Conservation (phyloP, 2,888 invertebrate genomes). For the Mythimna ferrago region DNA sequence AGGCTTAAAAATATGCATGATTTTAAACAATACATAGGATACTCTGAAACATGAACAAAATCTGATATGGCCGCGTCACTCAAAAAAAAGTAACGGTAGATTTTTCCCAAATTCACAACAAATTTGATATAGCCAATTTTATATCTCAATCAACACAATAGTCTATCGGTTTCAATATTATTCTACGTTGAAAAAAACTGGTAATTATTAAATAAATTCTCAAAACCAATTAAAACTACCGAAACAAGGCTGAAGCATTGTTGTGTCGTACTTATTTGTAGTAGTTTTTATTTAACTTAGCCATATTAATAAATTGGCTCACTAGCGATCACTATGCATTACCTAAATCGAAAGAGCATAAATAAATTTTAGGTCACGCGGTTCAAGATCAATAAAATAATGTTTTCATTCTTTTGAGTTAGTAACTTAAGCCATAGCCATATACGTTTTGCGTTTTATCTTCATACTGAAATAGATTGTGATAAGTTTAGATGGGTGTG, state of each 20-base stretch:
- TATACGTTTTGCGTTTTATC: slow-evolving; percentile 38
- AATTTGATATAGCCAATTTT: background rate
- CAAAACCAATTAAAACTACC: no score
- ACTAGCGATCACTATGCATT: background rate
- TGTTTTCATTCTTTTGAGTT: slow-evolving; percentile 27
- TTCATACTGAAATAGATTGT: slow-evolving; percentile 39
- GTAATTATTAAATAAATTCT: background rate
- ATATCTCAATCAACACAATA: background rate
- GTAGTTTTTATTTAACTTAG: no score
- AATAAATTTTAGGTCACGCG: slow-evolving; percentile 10
- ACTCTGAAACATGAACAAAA: background rate
- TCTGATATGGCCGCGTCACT: background rate
- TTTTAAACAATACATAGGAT: background rate
- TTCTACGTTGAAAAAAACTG: background rate
- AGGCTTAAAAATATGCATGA: background rate
- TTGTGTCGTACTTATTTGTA: no score
- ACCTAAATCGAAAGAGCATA: background rate
- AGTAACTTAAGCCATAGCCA: slow-evolving; percentile 2
- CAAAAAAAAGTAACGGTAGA: background rate
- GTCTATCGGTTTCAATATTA: background rate
- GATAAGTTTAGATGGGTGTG: slow-evolving; percentile 7
- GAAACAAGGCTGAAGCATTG: no score
- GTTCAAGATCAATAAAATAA: slow-evolving; percentile 28
- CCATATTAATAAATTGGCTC: no score
- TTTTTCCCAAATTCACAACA: background rate